Evolutionary conservation across 2,888 invertebrate genomes (phyloP).

Genomic region (Agrotis puta): DNA sequence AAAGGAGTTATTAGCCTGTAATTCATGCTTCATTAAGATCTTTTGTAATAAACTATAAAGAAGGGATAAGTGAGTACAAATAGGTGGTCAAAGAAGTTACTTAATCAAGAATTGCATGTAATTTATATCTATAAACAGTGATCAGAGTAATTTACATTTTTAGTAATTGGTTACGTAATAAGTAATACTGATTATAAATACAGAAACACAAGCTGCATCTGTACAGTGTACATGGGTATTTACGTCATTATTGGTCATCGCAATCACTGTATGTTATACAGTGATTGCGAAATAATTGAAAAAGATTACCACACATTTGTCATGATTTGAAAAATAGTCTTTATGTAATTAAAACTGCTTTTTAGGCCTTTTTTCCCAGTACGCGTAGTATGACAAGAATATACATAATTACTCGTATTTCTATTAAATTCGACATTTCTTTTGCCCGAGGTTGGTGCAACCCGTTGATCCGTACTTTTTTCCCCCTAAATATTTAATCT

Average conservation of each 20-base stretch:
- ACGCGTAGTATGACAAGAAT: too few species aligned
- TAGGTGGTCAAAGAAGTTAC: slow-evolving; percentile 8
- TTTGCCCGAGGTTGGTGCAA: too few species aligned
- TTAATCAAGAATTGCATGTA: slow-evolving; percentile 16
- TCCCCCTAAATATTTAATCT: too few species aligned
- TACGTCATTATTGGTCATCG: slow-evolving; percentile 26
- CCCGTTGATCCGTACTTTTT: too few species aligned
- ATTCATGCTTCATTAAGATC: neutral
- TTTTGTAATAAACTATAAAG: slow-evolving; percentile 17
- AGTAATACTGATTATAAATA: slow-evolving; percentile 8
- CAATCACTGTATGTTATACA: slow-evolving; percentile 2
- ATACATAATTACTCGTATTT: too few species aligned
- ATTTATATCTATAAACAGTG: slow-evolving; percentile 3
- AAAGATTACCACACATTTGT: neutral
- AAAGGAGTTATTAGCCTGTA: neutral
- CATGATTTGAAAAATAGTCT: neutral
- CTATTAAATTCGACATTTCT: too few species aligned
- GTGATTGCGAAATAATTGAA: slow-evolving; percentile 8
- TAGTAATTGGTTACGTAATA: slow-evolving; percentile 28
- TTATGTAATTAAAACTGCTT: too few species aligned
- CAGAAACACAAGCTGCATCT: neutral
- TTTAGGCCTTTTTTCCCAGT: too few species aligned
- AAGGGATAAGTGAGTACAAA: neutral
- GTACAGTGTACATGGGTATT: neutral
- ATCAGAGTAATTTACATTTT: slow-evolving; percentile 37